A percentile compares a stretch with the other conserved stretches of the same genome.
Evolutionary conservation across 2,113 vertebrate species (phyloP).

Genomic region (Cebidichthys violaceus): DNA sequence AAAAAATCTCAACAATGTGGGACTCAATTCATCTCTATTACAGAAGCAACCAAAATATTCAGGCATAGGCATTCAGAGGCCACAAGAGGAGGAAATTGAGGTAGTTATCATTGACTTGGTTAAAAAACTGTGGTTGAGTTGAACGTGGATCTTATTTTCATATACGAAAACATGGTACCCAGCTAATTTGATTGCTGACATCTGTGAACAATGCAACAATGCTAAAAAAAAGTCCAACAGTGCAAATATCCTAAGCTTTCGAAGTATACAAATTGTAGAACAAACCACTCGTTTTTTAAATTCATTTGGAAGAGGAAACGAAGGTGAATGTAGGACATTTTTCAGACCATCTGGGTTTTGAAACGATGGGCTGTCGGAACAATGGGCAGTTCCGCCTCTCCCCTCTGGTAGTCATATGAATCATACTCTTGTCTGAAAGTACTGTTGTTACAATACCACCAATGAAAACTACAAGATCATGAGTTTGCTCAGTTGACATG

Average conservation of each 20-base stretch:
- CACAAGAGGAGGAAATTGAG: background rate
- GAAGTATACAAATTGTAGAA: too few relatives aligned
- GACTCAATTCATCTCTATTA: background rate
- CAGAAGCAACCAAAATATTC: background rate
- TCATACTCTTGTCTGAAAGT: too few relatives aligned
- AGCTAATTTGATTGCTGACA: background rate
- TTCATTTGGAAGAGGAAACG: too few relatives aligned
- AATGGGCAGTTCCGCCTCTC: too few relatives aligned
- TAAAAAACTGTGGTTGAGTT: background rate
- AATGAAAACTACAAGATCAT: background rate
- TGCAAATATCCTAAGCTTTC: too few relatives aligned
- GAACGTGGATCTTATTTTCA: background rate
- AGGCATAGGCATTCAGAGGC: background rate
- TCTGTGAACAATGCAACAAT: background rate
- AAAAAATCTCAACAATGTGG: background rate
- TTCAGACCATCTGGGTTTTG: too few relatives aligned
- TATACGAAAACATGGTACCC: background rate
- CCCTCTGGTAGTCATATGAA: too few relatives aligned
- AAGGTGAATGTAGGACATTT: too few relatives aligned
- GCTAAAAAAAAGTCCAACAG: background rate
- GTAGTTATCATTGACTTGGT: background rate
- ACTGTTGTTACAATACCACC: too few relatives aligned
- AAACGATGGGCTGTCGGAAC: too few relatives aligned
- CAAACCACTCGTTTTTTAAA: too few relatives aligned
- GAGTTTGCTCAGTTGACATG: background rate